These are phyloP conservation scores for Phacellophora camtschatica DNA, from an alignment of 30 jellyfish, hydroid and myxozoan species.

Conservation along the genomic window DNA sequence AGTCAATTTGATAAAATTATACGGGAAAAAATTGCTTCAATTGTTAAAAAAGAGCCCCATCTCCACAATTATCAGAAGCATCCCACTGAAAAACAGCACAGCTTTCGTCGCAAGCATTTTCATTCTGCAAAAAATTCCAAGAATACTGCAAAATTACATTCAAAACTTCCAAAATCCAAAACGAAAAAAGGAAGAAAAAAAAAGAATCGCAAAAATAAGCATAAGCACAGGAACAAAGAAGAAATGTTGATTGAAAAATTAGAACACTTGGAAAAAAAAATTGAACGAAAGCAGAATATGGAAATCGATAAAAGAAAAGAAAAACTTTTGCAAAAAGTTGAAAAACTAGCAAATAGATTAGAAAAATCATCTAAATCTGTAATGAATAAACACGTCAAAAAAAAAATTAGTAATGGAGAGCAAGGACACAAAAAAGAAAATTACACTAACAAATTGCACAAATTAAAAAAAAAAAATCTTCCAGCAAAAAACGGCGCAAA, in stretches of 20 bases:
- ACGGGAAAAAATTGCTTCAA: neutral
- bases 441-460: no score
- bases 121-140: neutral
- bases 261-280: slow-evolving; percentile 54
- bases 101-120: neutral
- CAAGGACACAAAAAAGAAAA: neutral
- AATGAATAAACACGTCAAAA: neutral
- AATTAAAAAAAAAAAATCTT: neutral
- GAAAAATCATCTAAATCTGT: slow-evolving; percentile 29
- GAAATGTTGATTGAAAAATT: slow-evolving; percentile 47
- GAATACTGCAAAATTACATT: neutral
- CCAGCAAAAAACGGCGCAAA: neutral
- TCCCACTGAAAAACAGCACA: neutral
- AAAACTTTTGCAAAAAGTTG: slow-evolving; percentile 44
- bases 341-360: slow-evolving; percentile 14
- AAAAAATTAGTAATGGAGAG: neutral
- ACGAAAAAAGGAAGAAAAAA: neutral
- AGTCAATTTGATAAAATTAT: neutral
- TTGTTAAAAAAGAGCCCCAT: neutral
- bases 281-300: slow-evolving; percentile 44
- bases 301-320: slow-evolving; percentile 39
- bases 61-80: neutral
- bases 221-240: neutral
- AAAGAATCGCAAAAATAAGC: neutral
- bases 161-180: neutral